Evolutionary conservation across 2,888 invertebrate species (phyloP), one percentile per base, ranked within the genome.

Genomic region (Pogonocherus hispidulus): DNA sequence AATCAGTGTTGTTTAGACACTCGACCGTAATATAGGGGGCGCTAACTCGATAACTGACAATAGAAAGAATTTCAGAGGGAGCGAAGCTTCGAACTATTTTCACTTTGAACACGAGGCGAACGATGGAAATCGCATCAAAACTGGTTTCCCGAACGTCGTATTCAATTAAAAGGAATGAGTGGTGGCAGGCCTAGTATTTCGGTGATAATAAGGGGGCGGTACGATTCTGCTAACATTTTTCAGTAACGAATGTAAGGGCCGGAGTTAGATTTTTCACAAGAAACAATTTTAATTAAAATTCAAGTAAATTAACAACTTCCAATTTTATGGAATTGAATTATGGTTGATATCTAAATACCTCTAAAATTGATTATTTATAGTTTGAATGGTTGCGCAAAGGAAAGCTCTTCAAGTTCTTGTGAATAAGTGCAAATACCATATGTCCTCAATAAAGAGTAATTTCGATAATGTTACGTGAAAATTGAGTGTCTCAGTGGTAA

Each of bases 151-250:
- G 63, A 60, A 73, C 75, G 74, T 74, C 73, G 77, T 74, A 78
- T 82, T 82, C 83, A 83, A 83, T 83, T 83, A 83, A 82, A 82
- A 79, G 72, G 80, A 79, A 82, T 83, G 83, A 83, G 83, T 83
- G 81, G 81, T 80, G 79, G 81, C 81, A 80, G 80, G 80, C 8
- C 78, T 79, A 73, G 81, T 78, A 80, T 82, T 80, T 76, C 73
- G 70, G 74, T 75, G 73, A 81, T 80, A 81, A 83, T 80, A 79
- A 81, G 78, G 81, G 83, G 83, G 70, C 81, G 83, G 76, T 78
- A 68, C 77, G 67, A 66, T 69, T 75, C 80, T 76, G 82, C 81
- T 83, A 81, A 82, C 75, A 80, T 81, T 83, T 82, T 82, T 82
- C 75, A 76, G 77, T 82, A 80, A 80, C 78, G 76, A 80, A 75